Evolutionary conservation across 2,888 invertebrate genomes (phyloP).

Genomic region (Coecobrya sp.): DNA sequence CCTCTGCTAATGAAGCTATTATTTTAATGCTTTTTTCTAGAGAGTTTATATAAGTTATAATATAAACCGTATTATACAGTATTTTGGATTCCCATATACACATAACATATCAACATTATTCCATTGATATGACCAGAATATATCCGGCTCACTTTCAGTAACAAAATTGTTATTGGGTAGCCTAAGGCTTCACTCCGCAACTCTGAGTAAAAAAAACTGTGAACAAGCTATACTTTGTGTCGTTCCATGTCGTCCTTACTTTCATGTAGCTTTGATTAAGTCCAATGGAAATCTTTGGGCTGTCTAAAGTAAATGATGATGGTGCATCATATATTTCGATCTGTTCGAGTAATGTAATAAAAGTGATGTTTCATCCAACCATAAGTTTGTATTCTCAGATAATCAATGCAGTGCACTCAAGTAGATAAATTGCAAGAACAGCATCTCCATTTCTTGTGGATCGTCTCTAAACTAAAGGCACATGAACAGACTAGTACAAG

Average conservation of each 20-base stretch:
- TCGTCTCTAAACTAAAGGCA: not conserved
- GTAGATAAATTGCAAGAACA: slow-evolving; percentile 1
- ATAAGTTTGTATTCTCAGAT: slow-evolving; percentile 1
- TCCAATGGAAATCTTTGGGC: slow-evolving; percentile 39
- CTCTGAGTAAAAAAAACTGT: slow-evolving; percentile 6
- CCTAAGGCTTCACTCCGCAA: not conserved
- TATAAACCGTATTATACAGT: not conserved
- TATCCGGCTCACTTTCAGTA: not conserved
- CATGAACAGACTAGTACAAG: not conserved
- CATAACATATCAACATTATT: not conserved
- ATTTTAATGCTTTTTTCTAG: slow-evolving; percentile 28
- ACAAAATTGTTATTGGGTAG: slow-evolving; percentile 31
- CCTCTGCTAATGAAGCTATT: slow-evolving; percentile 44
- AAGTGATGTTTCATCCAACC: slow-evolving; percentile 18
- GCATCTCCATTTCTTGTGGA: slow-evolving; percentile 5
- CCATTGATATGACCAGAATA: slow-evolving; percentile 43
- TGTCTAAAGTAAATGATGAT: slow-evolving; percentile 52
- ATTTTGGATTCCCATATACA: not conserved
- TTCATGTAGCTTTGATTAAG: slow-evolving; percentile 49
- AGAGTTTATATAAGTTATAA: not conserved
- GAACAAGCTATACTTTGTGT: not conserved
- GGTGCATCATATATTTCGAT: slow-evolving; percentile 5
- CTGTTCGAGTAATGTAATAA: slow-evolving; percentile 15
- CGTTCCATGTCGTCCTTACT: not conserved
- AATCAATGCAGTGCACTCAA: slow-evolving; percentile 42